Evolutionary conservation across 2,113 vertebrate genomes (phyloP), one percentile per base, ranked within the genome.

Genomic region (Hirundichthys speculiger): DNA sequence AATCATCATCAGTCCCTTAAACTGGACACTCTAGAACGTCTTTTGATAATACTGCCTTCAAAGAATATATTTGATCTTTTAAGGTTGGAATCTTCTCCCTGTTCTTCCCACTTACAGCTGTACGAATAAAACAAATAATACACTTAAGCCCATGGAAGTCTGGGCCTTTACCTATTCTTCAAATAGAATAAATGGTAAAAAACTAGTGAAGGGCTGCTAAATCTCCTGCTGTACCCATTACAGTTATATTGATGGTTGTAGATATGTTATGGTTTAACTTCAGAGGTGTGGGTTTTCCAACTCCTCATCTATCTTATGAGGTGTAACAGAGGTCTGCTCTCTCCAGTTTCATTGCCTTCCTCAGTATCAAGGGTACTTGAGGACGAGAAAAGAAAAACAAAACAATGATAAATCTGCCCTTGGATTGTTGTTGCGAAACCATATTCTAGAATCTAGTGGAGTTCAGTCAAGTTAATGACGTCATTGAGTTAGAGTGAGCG

Each of bases 391-490:
- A 46, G 45, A 67, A 73, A 13, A 68, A 79, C 62, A 82, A 81
- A 86, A 73, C 80, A 73, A 80, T 79, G 60, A 63, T 72, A 86
- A 77, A 85, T 79, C 39, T 67, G 58, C 73, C 85, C 80, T 24
- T 39, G 66, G 76, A 84, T 80, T 87, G 83, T 89, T 88, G 67
- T 79, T 79, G 83, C 73, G 49, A 52, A 85, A 80, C 67, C 58
- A 65, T 77, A 45, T 70, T 77, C 60, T 51, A 51, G 80, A 83
- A 82, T 84, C 55, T 69, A 85, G 79, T 83, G 79, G 60, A 77
- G 69, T 89, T 88, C 70, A 77, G 21, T 27, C 39, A 65, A 85
- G 78, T 82, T 84, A 85, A 84, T 82, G 81, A 88, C 60, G 62
- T 43, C 42, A 45, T 64, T 39, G 25, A 78, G 45, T 70, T 64